These are phyloP conservation scores for Choreutis nemorana DNA, from an alignment of 2,888 invertebrate genomes.

Conservation along the genomic window DNA sequence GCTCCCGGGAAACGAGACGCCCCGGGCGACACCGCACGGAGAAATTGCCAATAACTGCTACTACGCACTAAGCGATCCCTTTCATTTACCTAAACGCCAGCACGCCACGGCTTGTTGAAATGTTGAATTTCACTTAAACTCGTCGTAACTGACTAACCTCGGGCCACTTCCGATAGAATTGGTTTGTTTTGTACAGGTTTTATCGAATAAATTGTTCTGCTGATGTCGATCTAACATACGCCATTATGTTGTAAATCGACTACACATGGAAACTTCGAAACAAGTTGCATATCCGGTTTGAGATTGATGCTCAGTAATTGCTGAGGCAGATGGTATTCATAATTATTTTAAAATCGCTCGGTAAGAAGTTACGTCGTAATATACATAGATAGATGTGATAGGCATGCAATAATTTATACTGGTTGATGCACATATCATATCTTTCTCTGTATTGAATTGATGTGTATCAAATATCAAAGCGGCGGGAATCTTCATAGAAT, in stretches of 20 bases:
- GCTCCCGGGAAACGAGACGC: constrained; percentile 53
- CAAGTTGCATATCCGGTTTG: constrained; percentile 26
- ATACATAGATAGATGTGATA: no score
- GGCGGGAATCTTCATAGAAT: no score
- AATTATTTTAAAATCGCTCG: no score
- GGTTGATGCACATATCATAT: no score
- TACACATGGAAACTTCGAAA: constrained; percentile 22
- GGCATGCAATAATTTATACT: no score
- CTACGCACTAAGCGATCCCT: constrained; percentile 35
- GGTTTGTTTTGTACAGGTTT: constrained; percentile 2
- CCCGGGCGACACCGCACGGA: constrained; percentile 35
- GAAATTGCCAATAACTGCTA: constrained; percentile 42
- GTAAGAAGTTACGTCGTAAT: no score
- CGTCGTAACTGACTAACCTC: constrained; percentile 23
- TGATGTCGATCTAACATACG: constrained; percentile 15
- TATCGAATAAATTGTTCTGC: constrained; percentile 6
- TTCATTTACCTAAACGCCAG: constrained; percentile 33
- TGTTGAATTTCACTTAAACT: constrained; percentile 37
- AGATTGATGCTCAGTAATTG: constrained; percentile 8
- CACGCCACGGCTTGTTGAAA: constrained; percentile 21
- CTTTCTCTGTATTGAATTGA: no score
- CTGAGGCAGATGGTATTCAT: no score
- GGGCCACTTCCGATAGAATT: constrained; percentile 21
- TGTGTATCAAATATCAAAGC: no score
- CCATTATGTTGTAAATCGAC: constrained; percentile 18